These are phyloP conservation scores for Poeciliopsis occidentalis DNA, from an alignment of 2,113 vertebrate genomes.

Conservation along the genomic window DNA sequence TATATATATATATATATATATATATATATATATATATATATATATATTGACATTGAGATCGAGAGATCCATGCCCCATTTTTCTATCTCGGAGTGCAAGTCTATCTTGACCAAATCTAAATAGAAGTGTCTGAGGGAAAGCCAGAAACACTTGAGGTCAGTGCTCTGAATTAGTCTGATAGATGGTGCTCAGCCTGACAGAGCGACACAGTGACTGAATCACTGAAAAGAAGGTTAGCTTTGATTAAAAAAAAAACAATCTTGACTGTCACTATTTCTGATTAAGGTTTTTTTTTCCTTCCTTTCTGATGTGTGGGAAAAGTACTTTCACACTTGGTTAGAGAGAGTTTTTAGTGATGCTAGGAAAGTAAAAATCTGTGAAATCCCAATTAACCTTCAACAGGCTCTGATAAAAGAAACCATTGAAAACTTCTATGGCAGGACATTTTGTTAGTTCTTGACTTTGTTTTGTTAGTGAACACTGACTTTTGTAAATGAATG, in stretches of 20 bases:
- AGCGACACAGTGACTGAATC: conserved; percentile 63
- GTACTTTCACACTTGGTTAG: conserved; percentile 45
- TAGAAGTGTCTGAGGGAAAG: conserved; percentile 75
- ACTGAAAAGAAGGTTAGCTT: conserved; percentile 36
- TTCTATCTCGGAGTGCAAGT: conserved; percentile 35
- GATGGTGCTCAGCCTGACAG: conserved; percentile 57
- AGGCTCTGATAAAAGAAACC: neutral
- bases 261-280: conserved; percentile 49
- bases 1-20: no score
- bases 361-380: conserved; percentile 20
- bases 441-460: neutral
- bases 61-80: conserved; percentile 45
- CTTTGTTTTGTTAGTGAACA: neutral
- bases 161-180: conserved; percentile 58
- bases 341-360: conserved; percentile 29
- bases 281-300: conserved; percentile 44
- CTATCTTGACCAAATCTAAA: conserved; percentile 85
- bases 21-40: no score
- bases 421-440: neutral
- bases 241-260: conserved; percentile 71
- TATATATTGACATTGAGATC: neutral
- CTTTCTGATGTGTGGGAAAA: conserved; percentile 25
- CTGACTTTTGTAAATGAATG: neutral
- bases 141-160: conserved; percentile 55
- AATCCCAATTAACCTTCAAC: conserved; percentile 31